A percentile compares a stretch with the other conserved stretches of the same genome.
These are phyloP conservation scores for Natrix natrix DNA, from an alignment of 2,797 vertebrate species.

Conservation along the genomic window DNA sequence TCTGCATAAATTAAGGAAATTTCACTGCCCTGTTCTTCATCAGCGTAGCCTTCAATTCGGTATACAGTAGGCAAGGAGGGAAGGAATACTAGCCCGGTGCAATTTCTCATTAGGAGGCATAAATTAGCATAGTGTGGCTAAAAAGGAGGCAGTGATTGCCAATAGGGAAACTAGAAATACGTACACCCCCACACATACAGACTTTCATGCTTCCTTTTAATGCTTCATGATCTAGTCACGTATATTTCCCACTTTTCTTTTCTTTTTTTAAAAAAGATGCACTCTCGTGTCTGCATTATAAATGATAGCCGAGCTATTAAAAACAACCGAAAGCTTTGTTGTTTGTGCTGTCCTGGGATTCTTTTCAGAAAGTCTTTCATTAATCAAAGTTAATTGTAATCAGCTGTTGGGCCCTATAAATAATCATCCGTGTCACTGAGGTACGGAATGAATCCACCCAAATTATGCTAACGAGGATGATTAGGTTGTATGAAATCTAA, in stretches of 20 bases:
- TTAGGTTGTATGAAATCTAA: constrained; percentile 63
- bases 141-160: not conserved
- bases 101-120: not conserved
- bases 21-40: not conserved
- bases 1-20: constrained; percentile 30
- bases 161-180: not conserved
- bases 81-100: not conserved
- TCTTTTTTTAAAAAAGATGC: not conserved
- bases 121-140: not conserved
- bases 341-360: constrained; percentile 7
- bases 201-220: constrained; percentile 34
- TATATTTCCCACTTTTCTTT: constrained; percentile 54
- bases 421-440: constrained; percentile 64
- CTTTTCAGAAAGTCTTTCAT: constrained; percentile 56
- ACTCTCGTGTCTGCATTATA: constrained; percentile 44
- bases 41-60: not conserved
- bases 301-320: constrained; percentile 52
- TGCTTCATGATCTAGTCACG: constrained; percentile 44
- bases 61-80: constrained; percentile 9
- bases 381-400: constrained; percentile 70
- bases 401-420: constrained; percentile 62
- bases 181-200: not conserved
- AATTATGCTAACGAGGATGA: constrained; percentile 66
- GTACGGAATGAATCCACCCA: constrained; percentile 59
- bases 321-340: not conserved